Percentiles rank a stretch among this genome's conserved stretches.
Conservation (phyloP, 2,797 vertebrate genomes). For the Momotus momota region DNA sequence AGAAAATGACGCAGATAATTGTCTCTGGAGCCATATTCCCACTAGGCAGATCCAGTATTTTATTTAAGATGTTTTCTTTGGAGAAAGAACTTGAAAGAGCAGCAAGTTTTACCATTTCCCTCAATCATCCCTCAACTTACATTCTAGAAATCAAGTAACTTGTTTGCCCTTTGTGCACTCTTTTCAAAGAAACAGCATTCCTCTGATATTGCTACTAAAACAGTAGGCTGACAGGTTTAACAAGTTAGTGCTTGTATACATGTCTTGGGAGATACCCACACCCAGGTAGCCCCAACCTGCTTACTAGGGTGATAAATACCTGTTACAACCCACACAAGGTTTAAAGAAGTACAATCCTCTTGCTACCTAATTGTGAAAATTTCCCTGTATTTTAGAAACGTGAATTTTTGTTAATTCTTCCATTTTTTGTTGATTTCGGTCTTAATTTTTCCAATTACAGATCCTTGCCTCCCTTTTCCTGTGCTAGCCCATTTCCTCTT, state of each 20-base stretch:
- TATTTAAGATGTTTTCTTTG: constrained; percentile 47
- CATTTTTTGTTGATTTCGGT: background rate
- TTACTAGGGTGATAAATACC: constrained; percentile 52
- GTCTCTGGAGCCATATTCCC: background rate
- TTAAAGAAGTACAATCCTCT: constrained; percentile 8
- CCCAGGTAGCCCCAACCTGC: constrained; percentile 60
- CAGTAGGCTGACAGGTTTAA: constrained; percentile 58
- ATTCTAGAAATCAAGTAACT: constrained; percentile 31
- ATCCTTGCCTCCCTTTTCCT: constrained; percentile 9
- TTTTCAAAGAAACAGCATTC: constrained; percentile 49
- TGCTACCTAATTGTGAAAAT: background rate
- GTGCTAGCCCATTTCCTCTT: background rate
- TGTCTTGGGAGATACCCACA: constrained; percentile 53
- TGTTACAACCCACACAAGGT: constrained; percentile 43
- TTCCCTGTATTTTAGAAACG: background rate
- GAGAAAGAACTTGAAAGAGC: constrained; percentile 19
- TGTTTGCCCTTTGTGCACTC: constrained; percentile 40
- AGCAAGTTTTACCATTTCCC: constrained; percentile 18
- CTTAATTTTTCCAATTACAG: background rate
- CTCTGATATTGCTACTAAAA: constrained; percentile 59
- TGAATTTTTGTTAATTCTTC: background rate
- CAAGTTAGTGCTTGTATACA: constrained; percentile 33
- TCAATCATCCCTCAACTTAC: background rate
- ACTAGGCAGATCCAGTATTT: constrained; percentile 14
- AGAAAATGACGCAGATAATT: constrained; percentile 37